These are phyloP conservation scores for Diplolepis rosae DNA, from an alignment of 2,888 invertebrate species.

Conservation along the genomic window DNA sequence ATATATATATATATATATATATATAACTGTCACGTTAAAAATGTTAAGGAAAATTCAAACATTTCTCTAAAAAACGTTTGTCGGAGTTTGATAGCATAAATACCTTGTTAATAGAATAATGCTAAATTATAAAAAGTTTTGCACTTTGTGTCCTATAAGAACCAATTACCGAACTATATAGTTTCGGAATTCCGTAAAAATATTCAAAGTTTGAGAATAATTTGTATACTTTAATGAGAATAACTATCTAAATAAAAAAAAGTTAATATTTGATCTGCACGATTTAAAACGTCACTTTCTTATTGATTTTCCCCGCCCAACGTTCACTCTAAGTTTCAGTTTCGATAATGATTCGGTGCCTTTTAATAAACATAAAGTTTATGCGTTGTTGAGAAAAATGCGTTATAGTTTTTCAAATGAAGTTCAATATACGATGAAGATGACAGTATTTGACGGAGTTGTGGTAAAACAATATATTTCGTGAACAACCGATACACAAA, in stretches of 20 bases:
- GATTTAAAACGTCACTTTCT: slow-evolving; percentile 34
- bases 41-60: background rate
- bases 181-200: background rate
- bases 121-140: background rate
- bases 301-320: slow-evolving; percentile 49
- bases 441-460: background rate
- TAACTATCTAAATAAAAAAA: background rate
- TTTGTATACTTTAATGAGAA: background rate
- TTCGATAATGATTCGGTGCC: background rate
- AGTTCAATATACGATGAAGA: background rate
- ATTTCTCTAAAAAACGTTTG: background rate
- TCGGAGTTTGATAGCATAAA: background rate
- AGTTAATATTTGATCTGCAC: background rate
- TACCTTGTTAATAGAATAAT: background rate
- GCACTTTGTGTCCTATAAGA: background rate
- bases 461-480: background rate
- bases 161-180: background rate
- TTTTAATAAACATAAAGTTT: background rate
- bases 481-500: no score
- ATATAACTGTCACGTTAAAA: slow-evolving; percentile 20
- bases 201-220: background rate
- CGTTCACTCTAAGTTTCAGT: slow-evolving; percentile 2
- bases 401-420: background rate
- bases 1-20: no score
- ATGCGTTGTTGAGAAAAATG: background rate